Percentiles rank a stretch among this genome's conserved stretches.
Conservation (phyloP, 2,888 invertebrate species). For the Agrochola circellaris region DNA sequence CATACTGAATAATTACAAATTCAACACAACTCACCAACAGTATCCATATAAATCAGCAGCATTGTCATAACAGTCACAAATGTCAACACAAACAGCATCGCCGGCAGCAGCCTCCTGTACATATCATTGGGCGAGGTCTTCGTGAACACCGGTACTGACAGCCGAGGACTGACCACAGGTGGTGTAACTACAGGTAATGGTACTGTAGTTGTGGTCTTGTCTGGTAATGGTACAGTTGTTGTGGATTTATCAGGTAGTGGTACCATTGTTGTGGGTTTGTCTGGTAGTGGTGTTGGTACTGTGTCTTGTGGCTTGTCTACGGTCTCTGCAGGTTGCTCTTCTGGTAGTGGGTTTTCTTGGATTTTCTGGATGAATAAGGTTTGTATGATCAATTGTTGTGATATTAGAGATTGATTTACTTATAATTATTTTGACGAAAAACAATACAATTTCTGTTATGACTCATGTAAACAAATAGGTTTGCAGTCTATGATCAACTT, state of each 20-base stretch:
- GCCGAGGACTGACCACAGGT: constrained; percentile 64
- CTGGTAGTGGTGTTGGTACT: constrained; percentile 63
- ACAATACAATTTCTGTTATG: not conserved
- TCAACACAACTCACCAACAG: constrained; percentile 91
- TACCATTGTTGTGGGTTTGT: constrained; percentile 64
- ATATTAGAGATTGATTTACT: not conserved
- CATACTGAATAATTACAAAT: not conserved
- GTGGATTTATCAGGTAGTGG: constrained; percentile 57
- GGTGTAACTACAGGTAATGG: constrained; percentile 66
- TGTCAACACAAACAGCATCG: constrained; percentile 93
- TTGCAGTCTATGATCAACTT: not conserved
- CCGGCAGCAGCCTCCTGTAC: constrained; percentile 91
- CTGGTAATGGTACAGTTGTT: constrained; percentile 64
- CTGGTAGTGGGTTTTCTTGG: constrained; percentile 76
- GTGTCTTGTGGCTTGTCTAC: constrained; percentile 73
- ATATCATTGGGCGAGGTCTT: constrained; percentile 86
- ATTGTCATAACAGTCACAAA: constrained; percentile 95
- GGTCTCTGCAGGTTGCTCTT: constrained; percentile 55
- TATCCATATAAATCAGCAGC: constrained; percentile 95
- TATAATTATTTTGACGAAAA: not conserved
- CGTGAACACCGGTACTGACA: constrained; percentile 79
- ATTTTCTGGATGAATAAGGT: constrained; percentile 75
- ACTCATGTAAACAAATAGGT: not conserved
- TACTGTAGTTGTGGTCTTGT: constrained; percentile 63
- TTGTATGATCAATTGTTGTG: not conserved